Evolutionary conservation across 2,113 vertebrate species (phyloP), one percentile per base, ranked within the genome.

Genomic region (Ginglymostoma cirratum): DNA sequence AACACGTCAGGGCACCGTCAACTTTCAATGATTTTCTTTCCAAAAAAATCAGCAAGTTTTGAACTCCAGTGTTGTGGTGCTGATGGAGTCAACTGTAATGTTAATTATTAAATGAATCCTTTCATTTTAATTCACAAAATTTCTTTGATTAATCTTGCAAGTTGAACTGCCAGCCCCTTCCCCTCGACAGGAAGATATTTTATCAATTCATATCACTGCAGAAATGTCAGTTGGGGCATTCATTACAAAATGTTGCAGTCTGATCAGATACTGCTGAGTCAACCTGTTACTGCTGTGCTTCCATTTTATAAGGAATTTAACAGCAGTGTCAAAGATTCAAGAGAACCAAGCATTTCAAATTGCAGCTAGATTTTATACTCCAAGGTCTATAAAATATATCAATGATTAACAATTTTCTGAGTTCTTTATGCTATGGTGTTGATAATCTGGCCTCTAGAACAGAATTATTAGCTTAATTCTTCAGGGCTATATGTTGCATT

Each of bases 261-360:
- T 96, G 93, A 38, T 96, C 97, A 96, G 96, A 96, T 96, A 96
- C 38, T 97, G 96, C 96, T 97, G 97, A 97, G 96, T 97, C 97
- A 97, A 83, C 55, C 55, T 30, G 1, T 0, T 94, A 96, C 96
- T 96, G 86, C 61, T 66, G 65, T 96, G 96, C 67, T 96, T 95
- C 38, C 72, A 80, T 96, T 96, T 55, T 52, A 95, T 48, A 92
- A 92, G 72, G 38, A 94, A 95, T 95, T 72, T 69, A 72, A 38
- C 89, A 48, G 93, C 66, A 45, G 66, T 70, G 7, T 30, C 69
- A 95, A 69, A 95, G 42, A 72, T 38, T 69, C 93, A 95, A 70
- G 34, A 95, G 66, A 95, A 95, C 67, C 93, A 15, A 95, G 19
- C 24, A 65, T 72, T 72, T 48, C 42, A 48, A 70, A 69, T 95